Conservation (phyloP, 2,888 invertebrate species). For the Brenthis daphne region DNA sequence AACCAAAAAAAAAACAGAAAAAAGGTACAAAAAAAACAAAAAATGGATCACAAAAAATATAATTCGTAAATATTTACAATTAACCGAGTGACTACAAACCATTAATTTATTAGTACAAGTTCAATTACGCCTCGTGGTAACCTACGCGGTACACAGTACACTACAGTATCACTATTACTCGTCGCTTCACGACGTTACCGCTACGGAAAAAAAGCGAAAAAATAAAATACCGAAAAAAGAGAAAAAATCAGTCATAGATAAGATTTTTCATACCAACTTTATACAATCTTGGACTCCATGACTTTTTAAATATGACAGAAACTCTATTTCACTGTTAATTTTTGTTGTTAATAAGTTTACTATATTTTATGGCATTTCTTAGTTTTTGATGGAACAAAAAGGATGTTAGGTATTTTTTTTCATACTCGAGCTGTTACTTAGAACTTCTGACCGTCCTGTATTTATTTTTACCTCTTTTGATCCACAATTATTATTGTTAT, state of each 20-base stretch:
- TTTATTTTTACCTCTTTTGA: background rate
- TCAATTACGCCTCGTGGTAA: slow-evolving; percentile 47
- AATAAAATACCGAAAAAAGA: background rate
- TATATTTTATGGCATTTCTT: slow-evolving; percentile 36
- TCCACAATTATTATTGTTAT: slow-evolving; percentile 8
- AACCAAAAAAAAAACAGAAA: slow-evolving; percentile 35
- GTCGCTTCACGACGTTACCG: slow-evolving; percentile 15
- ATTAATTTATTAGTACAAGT: slow-evolving; percentile 33
- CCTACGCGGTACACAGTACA: slow-evolving; percentile 36
- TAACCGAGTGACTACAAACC: slow-evolving; percentile 55
- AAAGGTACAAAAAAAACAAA: slow-evolving; percentile 49
- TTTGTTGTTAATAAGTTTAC: slow-evolving; percentile 46
- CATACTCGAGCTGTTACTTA: background rate
- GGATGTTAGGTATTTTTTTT: background rate
- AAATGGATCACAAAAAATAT: slow-evolving; percentile 73
- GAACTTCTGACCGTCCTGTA: background rate
- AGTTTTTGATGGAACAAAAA: slow-evolving; percentile 1
- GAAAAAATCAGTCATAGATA: slow-evolving; percentile 35
- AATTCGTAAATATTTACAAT: slow-evolving; percentile 77
- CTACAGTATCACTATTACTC: slow-evolving; percentile 6
- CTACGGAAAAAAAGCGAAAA: slow-evolving; percentile 3
- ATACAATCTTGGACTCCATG: slow-evolving; percentile 58
- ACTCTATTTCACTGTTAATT: slow-evolving; percentile 37
- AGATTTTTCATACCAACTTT: slow-evolving; percentile 55
- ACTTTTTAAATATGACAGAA: slow-evolving; percentile 54